phyloP scores from a whole-genome alignment of 64 coral and sea anemone species.

The Porites australiensis region DNA sequence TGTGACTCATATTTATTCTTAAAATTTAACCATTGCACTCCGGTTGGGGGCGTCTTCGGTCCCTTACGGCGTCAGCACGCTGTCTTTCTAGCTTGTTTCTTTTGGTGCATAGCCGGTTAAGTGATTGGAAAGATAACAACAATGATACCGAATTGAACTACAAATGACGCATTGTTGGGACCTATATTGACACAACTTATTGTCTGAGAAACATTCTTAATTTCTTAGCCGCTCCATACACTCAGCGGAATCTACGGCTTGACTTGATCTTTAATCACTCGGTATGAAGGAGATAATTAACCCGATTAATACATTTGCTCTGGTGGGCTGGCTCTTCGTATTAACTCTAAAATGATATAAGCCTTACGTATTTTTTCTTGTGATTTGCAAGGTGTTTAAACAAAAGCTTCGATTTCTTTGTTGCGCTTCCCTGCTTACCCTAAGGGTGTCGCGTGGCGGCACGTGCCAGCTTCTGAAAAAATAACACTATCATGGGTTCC shows the following conservation, averaged over 20 bases:
- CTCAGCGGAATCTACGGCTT: neutral
- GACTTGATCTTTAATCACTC: conserved; percentile 25
- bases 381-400: conserved; percentile 56
- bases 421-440: conserved; percentile 11
- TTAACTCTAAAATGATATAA: conserved; percentile 40
- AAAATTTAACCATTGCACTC: neutral
- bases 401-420: conserved; percentile 23
- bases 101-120: neutral
- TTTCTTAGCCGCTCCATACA: neutral
- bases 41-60: neutral
- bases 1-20: no score
- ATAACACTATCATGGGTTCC: conserved; percentile 44
- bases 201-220: conserved; percentile 44
- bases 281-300: conserved; percentile 25
- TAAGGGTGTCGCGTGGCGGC: conserved; percentile 40
- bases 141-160: neutral
- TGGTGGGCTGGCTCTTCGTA: neutral
- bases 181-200: conserved; percentile 25
- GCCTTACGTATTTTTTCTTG: neutral
- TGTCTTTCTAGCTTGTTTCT: neutral
- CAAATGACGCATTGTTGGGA: conserved; percentile 30
- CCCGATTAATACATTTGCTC: conserved; percentile 30
- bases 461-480: conserved; percentile 33
- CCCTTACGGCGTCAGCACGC: conserved; percentile 20
- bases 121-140: conserved; percentile 26